Conservation (phyloP, 2,888 invertebrate genomes). For the Euzetes globulus region DNA sequence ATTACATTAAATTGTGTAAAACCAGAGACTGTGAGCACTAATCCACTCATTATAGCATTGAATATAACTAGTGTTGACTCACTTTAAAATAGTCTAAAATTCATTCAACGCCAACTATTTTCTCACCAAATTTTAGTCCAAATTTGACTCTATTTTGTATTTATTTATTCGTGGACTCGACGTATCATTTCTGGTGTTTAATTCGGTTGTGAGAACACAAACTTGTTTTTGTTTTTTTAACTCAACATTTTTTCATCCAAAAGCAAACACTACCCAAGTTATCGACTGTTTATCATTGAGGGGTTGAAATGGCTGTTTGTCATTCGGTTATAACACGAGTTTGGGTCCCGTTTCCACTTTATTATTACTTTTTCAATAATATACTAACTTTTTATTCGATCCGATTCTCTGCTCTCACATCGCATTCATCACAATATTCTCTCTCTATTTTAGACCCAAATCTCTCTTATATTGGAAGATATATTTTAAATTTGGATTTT, state of each 20-base stretch:
- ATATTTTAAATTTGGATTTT: conserved; percentile 13
- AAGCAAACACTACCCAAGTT: not conserved
- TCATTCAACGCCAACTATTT: not conserved
- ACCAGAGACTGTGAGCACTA: not conserved
- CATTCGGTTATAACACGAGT: not conserved
- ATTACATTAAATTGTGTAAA: not conserved
- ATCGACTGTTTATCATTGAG: not conserved
- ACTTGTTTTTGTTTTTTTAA: not conserved
- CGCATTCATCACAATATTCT: conserved; percentile 8
- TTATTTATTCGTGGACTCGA: not conserved
- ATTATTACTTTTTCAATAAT: not conserved
- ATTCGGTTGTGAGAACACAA: not conserved
- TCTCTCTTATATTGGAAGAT: conserved; percentile 9
- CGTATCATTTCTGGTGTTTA: not conserved
- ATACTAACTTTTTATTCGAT: not conserved
- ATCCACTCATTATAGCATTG: not conserved
- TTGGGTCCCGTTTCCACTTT: not conserved
- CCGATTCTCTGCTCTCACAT: not conserved
- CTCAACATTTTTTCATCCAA: not conserved
- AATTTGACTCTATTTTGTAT: not conserved
- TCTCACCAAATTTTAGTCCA: not conserved
- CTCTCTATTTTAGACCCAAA: not conserved
- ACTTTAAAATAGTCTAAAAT: not conserved
- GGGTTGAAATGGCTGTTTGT: conserved; percentile 1
- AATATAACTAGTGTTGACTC: not conserved